Base-by-base conservation (phyloP, 2,113 vertebrate species). In the Anguilla rostrata region DNA sequence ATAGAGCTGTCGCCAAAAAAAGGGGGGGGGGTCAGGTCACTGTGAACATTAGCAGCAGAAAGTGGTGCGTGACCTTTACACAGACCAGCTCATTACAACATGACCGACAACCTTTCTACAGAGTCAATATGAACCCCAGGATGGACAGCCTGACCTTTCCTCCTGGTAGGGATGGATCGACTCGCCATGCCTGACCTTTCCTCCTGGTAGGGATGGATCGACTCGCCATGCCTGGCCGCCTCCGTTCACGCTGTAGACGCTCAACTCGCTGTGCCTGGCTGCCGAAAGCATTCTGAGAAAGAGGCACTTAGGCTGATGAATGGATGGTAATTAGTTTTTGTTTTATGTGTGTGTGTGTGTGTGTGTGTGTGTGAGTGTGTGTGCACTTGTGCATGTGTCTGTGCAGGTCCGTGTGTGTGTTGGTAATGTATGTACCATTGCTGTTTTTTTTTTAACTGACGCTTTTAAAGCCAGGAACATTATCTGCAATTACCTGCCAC, bases 111-210 rank as follows among this genome's bases (percentile, higher is more conserved):
- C 86, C 86, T 34, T 88, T 53, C 86, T 85, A 90, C 88, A 86
- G 89, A 83, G 85, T 82, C 86, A 85, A 89, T 90, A 89, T 87
- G 39, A 78, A 39, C 87, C 75, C 83, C 88, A 43, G 83, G 84
- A 89, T 66, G 86, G 78, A 82, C 88, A 85, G 87, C 84, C 88
- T 92, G 92, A 92, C 94, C 91, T 85, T 93, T 94, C 91, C 43
- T 83, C 89, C 83, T 87, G 87, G 81, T 66, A 89, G 85, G 84
- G 89, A 91, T 91, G 87, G 89, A 94, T 92, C 90, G 39, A 88
- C 88, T 90, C 86, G 89, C 85, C 87, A 84, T 41, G 84, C 90
- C 87, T 86, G 90, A 79, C 87, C 92, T 53, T 93, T 94, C 90
- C 89, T 83, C 89, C 83, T 87, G 87, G 82, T 66, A 89, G 84